phyloP scores from a whole-genome alignment of 1,140 invertebrate species.

The Trissolcus basalis region DNA sequence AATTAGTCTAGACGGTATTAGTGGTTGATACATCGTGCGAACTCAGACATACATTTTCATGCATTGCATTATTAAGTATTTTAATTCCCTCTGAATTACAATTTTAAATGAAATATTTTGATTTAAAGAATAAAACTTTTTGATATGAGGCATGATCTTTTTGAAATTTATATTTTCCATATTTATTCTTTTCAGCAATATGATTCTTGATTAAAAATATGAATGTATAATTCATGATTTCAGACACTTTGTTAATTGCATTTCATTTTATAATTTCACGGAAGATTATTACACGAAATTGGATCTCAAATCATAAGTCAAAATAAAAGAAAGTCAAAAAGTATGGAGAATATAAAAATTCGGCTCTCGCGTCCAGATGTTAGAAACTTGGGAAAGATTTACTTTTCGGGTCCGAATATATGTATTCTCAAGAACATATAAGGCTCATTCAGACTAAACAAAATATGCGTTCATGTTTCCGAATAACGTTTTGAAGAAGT shows the following conservation, averaged over 20 bases:
- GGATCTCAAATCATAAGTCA: too few relatives aligned
- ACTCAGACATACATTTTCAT: slow-evolving; percentile 9
- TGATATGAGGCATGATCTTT: too few relatives aligned
- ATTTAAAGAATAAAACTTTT: too few relatives aligned
- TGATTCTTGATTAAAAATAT: too few relatives aligned
- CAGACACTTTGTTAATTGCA: too few relatives aligned
- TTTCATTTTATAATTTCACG: too few relatives aligned
- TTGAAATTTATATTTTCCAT: too few relatives aligned
- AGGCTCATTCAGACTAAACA: slow-evolving; percentile 48
- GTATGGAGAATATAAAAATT: background rate
- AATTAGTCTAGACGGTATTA: slow-evolving; percentile 12
- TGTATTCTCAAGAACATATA: slow-evolving; percentile 26
- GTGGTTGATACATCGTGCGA: slow-evolving; percentile 4
- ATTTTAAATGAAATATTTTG: background rate
- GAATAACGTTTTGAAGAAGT: slow-evolving; percentile 60
- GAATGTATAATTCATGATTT: too few relatives aligned
- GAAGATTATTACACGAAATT: too few relatives aligned
- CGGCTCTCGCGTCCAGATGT: slow-evolving; percentile 6
- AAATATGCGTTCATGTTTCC: slow-evolving; percentile 51
- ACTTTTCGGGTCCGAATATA: slow-evolving; percentile 5
- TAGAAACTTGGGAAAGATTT: slow-evolving; percentile 16
- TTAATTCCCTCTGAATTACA: background rate
- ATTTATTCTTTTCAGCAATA: too few relatives aligned
- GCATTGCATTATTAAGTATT: too few relatives aligned
- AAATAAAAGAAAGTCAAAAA: background rate